phyloP scores from a whole-genome alignment of 2,888 invertebrate species.

The Zaprionus lineosus region DNA sequence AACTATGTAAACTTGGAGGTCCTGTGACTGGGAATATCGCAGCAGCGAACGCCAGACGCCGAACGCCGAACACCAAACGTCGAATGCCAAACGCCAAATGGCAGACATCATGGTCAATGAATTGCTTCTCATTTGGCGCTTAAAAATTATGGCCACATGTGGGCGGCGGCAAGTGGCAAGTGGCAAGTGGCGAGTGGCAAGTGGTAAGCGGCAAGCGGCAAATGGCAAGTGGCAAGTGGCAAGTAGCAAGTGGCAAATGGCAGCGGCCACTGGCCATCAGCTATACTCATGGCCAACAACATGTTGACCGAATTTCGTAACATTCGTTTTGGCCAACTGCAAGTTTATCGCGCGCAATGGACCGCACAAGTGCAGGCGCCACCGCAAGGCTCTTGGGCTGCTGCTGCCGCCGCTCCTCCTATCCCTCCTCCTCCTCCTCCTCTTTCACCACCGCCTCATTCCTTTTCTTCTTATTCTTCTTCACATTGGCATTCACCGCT shows the following conservation, averaged over 20 bases:
- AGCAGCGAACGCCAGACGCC: constrained; percentile 36
- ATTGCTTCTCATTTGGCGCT: constrained; percentile 77
- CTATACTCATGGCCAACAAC: constrained; percentile 49
- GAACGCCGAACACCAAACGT: constrained; percentile 71
- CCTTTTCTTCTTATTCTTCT: constrained; percentile 4
- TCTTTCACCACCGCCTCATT: constrained; percentile 6
- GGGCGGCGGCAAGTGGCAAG: constrained; percentile 58
- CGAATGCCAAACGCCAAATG: constrained; percentile 52
- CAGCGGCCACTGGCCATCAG: constrained; percentile 10
- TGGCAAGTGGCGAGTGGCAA: constrained; percentile 26
- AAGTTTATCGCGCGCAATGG: constrained; percentile 71
- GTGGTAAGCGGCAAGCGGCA: not conserved
- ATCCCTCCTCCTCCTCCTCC: not conserved
- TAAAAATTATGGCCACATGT: constrained; percentile 78
- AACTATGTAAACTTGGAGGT: constrained; percentile 44
- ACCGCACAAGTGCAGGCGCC: constrained; percentile 47
- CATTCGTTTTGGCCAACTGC: constrained; percentile 46
- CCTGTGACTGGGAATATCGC: constrained; percentile 41
- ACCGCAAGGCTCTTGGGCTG: constrained; percentile 11
- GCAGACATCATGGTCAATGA: constrained; percentile 76
- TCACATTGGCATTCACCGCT: constrained; percentile 17
- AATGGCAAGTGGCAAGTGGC: constrained; percentile 8
- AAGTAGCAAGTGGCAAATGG: no score
- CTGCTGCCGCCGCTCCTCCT: not conserved
- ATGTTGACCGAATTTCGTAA: constrained; percentile 73